These are phyloP conservation scores for Agapetus fuscipes DNA, from an alignment of 2,888 invertebrate genomes.

Conservation along the genomic window DNA sequence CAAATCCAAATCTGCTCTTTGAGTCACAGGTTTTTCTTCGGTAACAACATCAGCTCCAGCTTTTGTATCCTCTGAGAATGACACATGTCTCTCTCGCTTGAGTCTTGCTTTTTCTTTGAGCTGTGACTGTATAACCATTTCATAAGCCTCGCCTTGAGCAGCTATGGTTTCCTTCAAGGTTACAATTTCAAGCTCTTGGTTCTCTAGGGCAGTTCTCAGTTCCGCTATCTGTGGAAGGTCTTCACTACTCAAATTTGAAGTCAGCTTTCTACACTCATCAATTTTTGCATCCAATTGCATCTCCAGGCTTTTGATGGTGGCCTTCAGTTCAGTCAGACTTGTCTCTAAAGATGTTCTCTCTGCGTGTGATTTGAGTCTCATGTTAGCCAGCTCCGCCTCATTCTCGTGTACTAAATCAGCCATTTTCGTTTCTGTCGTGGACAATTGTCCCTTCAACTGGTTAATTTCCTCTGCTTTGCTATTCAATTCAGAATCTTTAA, in stretches of 20 bases:
- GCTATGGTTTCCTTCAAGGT: slow-evolving; percentile 59
- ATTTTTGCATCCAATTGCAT: slow-evolving; percentile 37
- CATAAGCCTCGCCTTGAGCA: slow-evolving; percentile 49
- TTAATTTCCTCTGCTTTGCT: slow-evolving; percentile 1
- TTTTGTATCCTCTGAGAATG: slow-evolving; percentile 40
- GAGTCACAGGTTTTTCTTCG: slow-evolving; percentile 30
- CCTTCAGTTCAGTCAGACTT: slow-evolving; percentile 22
- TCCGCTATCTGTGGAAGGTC: slow-evolving; percentile 46
- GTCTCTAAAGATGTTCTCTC: slow-evolving; percentile 31
- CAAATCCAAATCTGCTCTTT: slow-evolving; percentile 62
- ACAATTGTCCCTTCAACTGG: slow-evolving; percentile 4
- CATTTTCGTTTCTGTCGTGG: slow-evolving; percentile 24
- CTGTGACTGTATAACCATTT: slow-evolving; percentile 28
- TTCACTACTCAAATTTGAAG: slow-evolving; percentile 41
- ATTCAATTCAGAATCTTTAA: slow-evolving; percentile 17
- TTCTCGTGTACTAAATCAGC: slow-evolving; percentile 44
- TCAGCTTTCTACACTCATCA: slow-evolving; percentile 39
- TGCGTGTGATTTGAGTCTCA: slow-evolving; percentile 45
- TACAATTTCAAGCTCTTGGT: slow-evolving; percentile 64
- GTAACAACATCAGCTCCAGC: slow-evolving; percentile 29
- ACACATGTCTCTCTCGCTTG: slow-evolving; percentile 33
- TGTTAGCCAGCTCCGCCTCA: slow-evolving; percentile 43
- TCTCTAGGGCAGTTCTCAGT: slow-evolving; percentile 52
- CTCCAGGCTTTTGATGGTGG: slow-evolving; percentile 28
- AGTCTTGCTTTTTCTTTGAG: slow-evolving; percentile 15